phyloP scores from a whole-genome alignment of 2,888 invertebrate species.

The Leistus spinibarbis region DNA sequence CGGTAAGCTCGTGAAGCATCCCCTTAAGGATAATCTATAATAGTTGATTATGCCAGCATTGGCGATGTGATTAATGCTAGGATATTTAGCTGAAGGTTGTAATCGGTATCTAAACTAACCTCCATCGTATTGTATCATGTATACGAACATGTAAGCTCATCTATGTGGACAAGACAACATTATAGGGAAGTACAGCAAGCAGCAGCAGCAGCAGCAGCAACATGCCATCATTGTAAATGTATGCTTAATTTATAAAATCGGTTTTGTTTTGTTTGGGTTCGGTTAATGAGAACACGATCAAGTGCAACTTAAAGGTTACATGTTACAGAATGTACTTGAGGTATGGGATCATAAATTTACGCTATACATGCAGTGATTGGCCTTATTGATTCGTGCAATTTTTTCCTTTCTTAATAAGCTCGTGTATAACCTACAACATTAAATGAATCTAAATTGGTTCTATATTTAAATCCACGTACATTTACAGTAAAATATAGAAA shows the following conservation, averaged over 20 bases:
- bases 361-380: neutral
- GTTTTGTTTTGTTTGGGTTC: slow-evolving; percentile 31
- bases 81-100: no score
- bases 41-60: neutral
- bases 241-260: slow-evolving; percentile 33
- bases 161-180: no score
- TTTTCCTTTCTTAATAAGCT: neutral
- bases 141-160: no score
- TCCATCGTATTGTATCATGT: neutral
- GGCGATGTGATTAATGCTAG: neutral
- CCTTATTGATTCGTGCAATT: neutral
- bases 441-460: no score
- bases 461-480: no score
- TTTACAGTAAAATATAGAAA: no score
- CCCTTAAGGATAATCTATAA: neutral
- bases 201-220: no score
- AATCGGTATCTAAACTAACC: no score
- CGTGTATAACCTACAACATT: no score
- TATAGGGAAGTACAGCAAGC: neutral
- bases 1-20: no score
- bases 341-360: neutral
- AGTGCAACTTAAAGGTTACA: slow-evolving; percentile 11
- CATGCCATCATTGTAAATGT: neutral
- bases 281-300: slow-evolving; percentile 32
- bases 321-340: neutral